Conservation (phyloP, 2,888 invertebrate genomes). For the Philereme vetulata region DNA sequence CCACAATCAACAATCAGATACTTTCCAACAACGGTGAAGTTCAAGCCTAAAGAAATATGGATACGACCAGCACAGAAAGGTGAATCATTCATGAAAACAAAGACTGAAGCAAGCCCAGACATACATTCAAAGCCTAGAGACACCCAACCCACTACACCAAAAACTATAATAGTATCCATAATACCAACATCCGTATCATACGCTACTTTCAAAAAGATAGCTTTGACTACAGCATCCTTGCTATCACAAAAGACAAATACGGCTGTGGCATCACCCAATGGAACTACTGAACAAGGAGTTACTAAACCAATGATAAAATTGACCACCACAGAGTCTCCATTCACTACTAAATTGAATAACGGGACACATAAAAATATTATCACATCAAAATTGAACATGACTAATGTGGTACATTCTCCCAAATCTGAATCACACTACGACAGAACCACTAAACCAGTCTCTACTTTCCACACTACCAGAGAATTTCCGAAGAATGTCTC, state of each 20-base stretch:
- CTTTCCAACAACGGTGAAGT: conserved; percentile 64
- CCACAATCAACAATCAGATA: conserved; percentile 57
- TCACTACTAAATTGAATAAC: conserved; percentile 41
- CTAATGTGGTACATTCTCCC: conserved; percentile 37
- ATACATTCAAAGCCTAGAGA: conserved; percentile 56
- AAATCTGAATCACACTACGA: conserved; percentile 36
- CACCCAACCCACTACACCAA: conserved; percentile 63
- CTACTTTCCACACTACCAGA: conserved; percentile 37
- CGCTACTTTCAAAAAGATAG: conserved; percentile 72
- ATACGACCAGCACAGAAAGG: conserved; percentile 79
- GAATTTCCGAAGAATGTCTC: conserved; percentile 36
- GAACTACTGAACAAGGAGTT: conserved; percentile 49
- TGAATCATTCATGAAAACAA: conserved; percentile 58
- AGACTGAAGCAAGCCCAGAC: conserved; percentile 61
- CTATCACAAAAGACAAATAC: conserved; percentile 50
- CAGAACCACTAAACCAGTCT: conserved; percentile 38
- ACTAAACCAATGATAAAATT: conserved; percentile 60
- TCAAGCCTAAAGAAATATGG: conserved; percentile 80
- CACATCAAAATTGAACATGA: conserved; percentile 29
- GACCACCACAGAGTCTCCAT: conserved; percentile 47
- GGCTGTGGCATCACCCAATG: conserved; percentile 47
- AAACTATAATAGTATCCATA: conserved; percentile 77
- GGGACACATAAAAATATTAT: conserved; percentile 20
- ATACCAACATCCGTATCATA: conserved; percentile 79
- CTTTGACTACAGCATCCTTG: conserved; percentile 65